Evolutionary conservation across 2,797 vertebrate genomes (phyloP).

Genomic region (Alauda arvensis): DNA sequence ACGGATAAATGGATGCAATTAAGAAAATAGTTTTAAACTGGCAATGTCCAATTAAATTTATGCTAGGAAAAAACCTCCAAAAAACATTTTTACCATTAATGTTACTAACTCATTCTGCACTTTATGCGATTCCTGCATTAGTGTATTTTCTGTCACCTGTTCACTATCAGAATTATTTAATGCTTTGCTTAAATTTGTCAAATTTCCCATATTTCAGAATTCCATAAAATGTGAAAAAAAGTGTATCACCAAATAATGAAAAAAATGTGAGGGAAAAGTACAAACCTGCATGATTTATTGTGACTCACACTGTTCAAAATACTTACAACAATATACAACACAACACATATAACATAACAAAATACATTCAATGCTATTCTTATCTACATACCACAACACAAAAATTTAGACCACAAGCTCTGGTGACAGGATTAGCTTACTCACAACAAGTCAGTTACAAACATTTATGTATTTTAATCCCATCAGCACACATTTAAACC

Average conservation of each 20-base stretch:
- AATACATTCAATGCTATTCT: background rate
- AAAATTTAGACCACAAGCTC: background rate
- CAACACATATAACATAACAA: background rate
- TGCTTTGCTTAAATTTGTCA: background rate
- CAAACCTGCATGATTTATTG: background rate
- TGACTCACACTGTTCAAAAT: background rate
- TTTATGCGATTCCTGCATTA: background rate
- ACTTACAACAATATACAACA: background rate
- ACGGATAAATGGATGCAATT: background rate
- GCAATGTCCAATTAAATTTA: background rate
- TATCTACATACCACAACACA: background rate
- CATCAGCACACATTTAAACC: background rate
- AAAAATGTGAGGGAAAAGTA: background rate
- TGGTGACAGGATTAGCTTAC: background rate
- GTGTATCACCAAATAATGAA: background rate
- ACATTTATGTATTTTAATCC: background rate
- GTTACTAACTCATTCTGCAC: background rate
- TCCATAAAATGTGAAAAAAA: background rate
- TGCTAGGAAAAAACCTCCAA: background rate
- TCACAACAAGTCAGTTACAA: background rate
- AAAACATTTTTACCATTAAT: background rate
- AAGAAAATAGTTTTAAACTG: background rate
- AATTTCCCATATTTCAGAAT: background rate
- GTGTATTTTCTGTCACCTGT: background rate
- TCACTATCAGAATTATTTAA: background rate